These are phyloP conservation scores for Notoglanidium macrostoma DNA, from an alignment of 2,797 vertebrate genomes.

Conservation along the genomic window DNA sequence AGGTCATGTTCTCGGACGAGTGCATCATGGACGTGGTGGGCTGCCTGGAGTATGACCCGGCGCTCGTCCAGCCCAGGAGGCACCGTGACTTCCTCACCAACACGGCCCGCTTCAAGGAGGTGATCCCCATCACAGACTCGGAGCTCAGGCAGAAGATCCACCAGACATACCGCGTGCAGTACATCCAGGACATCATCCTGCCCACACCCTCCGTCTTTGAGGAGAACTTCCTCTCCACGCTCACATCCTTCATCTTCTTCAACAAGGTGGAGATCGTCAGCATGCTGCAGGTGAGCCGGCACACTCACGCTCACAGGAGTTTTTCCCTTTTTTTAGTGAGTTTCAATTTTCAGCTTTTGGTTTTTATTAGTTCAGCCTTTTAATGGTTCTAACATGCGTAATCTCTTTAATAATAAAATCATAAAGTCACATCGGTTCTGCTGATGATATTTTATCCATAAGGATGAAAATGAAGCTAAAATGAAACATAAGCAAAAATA, in stretches of 20 bases:
- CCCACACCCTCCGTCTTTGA: slow-evolving; percentile 98
- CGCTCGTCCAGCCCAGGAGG: slow-evolving; percentile 92
- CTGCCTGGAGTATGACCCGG: slow-evolving; percentile 96
- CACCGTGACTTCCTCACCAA: slow-evolving; percentile 98
- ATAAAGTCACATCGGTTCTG: background rate
- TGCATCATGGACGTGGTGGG: slow-evolving; percentile 99
- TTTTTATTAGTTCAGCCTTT: no score
- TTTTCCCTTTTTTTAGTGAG: no score
- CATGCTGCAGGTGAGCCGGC: slow-evolving; percentile 89
- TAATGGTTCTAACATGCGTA: no score
- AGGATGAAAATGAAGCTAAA: background rate
- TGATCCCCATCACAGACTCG: slow-evolving; percentile 99
- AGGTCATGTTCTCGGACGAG: slow-evolving; percentile 99
- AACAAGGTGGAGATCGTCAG: slow-evolving; percentile 99
- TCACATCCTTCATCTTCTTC: slow-evolving; percentile 99
- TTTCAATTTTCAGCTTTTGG: no score
- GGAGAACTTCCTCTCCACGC: slow-evolving; percentile 98
- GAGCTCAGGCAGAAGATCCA: slow-evolving; percentile 99
- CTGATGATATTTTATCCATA: background rate
- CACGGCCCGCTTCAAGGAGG: slow-evolving; percentile 98
- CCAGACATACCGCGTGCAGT: slow-evolving; percentile 99
- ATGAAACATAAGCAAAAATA: background rate
- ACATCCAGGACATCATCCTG: slow-evolving; percentile 99
- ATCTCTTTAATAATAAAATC: no score
- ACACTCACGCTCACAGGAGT: background rate